Conservation (phyloP, 2,797 vertebrate species). For the Rhinichthys osculus region DNA sequence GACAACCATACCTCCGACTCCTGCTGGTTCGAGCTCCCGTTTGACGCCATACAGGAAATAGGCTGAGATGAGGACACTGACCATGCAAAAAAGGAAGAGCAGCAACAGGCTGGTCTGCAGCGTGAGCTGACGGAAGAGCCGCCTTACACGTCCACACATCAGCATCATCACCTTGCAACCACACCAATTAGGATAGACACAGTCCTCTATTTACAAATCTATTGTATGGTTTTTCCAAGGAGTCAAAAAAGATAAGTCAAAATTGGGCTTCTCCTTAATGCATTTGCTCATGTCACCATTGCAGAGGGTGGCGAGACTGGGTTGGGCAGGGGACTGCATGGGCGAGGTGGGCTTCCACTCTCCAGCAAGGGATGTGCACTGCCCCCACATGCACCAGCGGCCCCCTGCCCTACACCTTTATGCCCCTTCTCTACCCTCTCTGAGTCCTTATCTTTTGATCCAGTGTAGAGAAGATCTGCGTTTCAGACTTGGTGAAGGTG, state of each 20-base stretch:
- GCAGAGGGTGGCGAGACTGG: conserved; percentile 73
- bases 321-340: conserved; percentile 64
- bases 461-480: conserved; percentile 35
- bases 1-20: conserved; percentile 69
- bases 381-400: conserved; percentile 66
- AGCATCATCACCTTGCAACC: conserved; percentile 86
- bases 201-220: conserved; percentile 39
- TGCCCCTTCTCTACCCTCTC: conserved; percentile 61
- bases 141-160: conserved; percentile 88
- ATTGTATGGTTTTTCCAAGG: conserved; percentile 16
- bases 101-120: conserved; percentile 94
- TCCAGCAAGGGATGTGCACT: conserved; percentile 54
- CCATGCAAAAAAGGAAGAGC: conserved; percentile 93
- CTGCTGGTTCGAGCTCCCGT: conserved; percentile 89
- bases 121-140: conserved; percentile 94
- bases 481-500: conserved; percentile 26
- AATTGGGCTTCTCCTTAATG: conserved; percentile 76
- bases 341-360: conserved; percentile 60
- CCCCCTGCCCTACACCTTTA: conserved; percentile 66
- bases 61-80: conserved; percentile 95
- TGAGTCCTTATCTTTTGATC: conserved; percentile 52
- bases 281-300: conserved; percentile 84
- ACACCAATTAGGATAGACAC: conserved; percentile 35
- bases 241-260: conserved; percentile 68
- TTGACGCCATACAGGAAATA: conserved; percentile 99